Evolutionary conservation across 2,888 invertebrate genomes (phyloP).

Genomic region (Stenolophus ochropezus): DNA sequence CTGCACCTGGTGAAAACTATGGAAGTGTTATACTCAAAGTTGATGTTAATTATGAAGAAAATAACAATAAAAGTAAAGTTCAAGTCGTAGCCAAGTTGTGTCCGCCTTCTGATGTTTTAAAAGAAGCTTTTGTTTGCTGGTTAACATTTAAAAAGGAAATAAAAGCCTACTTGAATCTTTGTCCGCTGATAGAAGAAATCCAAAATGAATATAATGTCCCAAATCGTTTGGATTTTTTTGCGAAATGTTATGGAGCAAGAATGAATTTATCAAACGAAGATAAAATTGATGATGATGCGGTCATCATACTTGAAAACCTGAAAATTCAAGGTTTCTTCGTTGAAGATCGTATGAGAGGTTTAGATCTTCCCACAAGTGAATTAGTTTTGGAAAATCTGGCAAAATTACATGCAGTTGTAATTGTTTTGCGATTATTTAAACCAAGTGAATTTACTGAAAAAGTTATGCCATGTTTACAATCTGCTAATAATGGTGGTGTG

Average conservation of each 20-base stretch:
- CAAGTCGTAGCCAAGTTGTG: conserved; percentile 77
- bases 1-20: conserved; percentile 74
- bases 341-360: conserved; percentile 74
- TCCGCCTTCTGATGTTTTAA: conserved; percentile 75
- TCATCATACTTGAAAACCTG: conserved; percentile 77
- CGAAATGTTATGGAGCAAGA: conserved; percentile 76
- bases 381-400: conserved; percentile 75
- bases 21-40: conserved; percentile 77
- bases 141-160: conserved; percentile 78
- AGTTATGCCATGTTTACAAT: conserved; percentile 70
- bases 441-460: conserved; percentile 72
- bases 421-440: conserved; percentile 74
- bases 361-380: conserved; percentile 74
- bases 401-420: conserved; percentile 76
- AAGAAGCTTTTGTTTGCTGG: conserved; percentile 75
- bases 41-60: conserved; percentile 68
- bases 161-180: conserved; percentile 74
- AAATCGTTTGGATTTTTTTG: conserved; percentile 73
- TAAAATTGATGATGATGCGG: conserved; percentile 76
- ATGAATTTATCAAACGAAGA: conserved; percentile 71
- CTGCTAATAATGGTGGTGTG: conserved; percentile 39
- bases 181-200: conserved; percentile 73
- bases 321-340: conserved; percentile 74
- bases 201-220: conserved; percentile 73
- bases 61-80: conserved; percentile 69